Evolutionary conservation across 2,888 invertebrate genomes (phyloP).

Genomic region (Leptopilina drosophilae): DNA sequence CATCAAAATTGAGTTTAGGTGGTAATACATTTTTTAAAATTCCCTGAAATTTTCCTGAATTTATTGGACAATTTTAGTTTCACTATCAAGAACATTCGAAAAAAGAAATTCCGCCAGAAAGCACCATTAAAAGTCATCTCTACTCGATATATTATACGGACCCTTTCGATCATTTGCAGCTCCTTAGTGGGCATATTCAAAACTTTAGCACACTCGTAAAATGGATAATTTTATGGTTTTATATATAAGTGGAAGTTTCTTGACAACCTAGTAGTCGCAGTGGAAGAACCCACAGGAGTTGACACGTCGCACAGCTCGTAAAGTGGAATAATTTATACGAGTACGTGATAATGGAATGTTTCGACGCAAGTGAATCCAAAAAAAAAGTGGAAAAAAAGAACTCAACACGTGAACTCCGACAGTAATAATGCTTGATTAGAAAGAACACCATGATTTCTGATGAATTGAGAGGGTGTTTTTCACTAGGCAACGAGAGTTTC

Average conservation of each 20-base stretch:
- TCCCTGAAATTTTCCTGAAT: too few species aligned
- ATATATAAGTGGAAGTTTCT: slow-evolving; percentile 22
- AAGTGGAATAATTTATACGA: slow-evolving; percentile 25
- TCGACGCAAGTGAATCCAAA: background rate
- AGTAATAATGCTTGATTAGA: slow-evolving; percentile 14
- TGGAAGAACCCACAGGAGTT: background rate
- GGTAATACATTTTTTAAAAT: too few species aligned
- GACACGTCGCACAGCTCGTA: slow-evolving; percentile 5
- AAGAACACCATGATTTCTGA: background rate
- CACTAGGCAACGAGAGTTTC: slow-evolving; percentile 1
- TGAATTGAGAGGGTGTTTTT: slow-evolving; percentile 19
- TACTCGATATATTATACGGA: background rate
- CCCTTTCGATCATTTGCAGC: background rate
- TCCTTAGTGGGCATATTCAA: background rate
- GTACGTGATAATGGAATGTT: slow-evolving; percentile 33
- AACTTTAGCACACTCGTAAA: slow-evolving; percentile 14
- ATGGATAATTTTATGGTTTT: slow-evolving; percentile 21
- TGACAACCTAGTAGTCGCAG: background rate
- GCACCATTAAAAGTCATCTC: too few species aligned
- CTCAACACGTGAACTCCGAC: background rate
- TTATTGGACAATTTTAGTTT: too few species aligned
- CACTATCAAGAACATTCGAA: too few species aligned
- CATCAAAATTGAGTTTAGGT: too few species aligned
- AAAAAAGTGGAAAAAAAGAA: background rate
- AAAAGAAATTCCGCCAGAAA: too few species aligned